Evolutionary conservation across 2,797 vertebrate genomes (phyloP).

Genomic region (Naso thynnoides): DNA sequence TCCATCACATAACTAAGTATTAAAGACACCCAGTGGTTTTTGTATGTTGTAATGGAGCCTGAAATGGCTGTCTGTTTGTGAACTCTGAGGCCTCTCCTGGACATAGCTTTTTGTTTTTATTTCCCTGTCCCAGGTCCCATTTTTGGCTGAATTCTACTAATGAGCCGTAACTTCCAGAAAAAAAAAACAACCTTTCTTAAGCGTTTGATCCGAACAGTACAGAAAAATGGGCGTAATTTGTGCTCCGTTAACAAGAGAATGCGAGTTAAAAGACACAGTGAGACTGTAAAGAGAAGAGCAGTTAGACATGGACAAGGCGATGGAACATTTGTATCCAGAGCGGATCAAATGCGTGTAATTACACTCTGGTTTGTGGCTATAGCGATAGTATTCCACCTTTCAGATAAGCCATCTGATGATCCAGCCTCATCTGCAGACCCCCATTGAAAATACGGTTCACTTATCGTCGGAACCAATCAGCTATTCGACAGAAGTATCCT

Average conservation of each 20-base stretch:
- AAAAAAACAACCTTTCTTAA: constrained; percentile 50
- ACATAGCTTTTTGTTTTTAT: constrained; percentile 43
- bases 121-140: neutral
- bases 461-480: constrained; percentile 36
- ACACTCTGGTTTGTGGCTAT: constrained; percentile 10
- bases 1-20: neutral
- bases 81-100: constrained; percentile 28
- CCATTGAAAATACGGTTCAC: constrained; percentile 13
- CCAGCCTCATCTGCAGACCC: constrained; percentile 11
- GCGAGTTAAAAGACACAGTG: constrained; percentile 32
- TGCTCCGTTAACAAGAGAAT: constrained; percentile 51
- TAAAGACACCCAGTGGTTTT: constrained; percentile 1
- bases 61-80: constrained; percentile 19
- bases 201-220: constrained; percentile 33
- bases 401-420: constrained; percentile 29
- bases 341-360: constrained; percentile 8
- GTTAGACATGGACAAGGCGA: neutral
- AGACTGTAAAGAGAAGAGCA: constrained; percentile 16
- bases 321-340: neutral
- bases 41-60: constrained; percentile 16
- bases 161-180: constrained; percentile 56
- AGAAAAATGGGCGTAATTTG: constrained; percentile 56
- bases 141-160: constrained; percentile 54
- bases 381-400: neutral
- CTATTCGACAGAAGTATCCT: constrained; percentile 31